These are phyloP conservation scores for cattle (Bos taurus) DNA, from an alignment of 2,113 vertebrate species.

Conservation along the genomic window DNA sequence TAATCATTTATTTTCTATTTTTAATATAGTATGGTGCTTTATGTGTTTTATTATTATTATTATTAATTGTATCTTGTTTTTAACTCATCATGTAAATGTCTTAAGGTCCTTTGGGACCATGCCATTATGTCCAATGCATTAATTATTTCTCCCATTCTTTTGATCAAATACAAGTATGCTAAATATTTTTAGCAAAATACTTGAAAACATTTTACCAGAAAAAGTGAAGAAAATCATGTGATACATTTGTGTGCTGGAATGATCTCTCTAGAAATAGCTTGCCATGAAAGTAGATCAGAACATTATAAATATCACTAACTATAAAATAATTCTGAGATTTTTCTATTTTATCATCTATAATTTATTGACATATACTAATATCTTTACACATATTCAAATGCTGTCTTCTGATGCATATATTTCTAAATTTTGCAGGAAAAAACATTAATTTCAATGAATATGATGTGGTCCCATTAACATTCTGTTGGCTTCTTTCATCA, in stretches of 20 bases:
- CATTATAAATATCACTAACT: not conserved
- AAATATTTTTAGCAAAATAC: not conserved
- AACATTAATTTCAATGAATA: not conserved
- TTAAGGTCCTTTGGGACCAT: not conserved
- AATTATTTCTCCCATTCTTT: not conserved
- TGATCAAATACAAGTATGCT: not conserved
- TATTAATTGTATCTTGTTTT: not conserved
- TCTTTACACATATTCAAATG: not conserved
- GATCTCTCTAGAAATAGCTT: not conserved
- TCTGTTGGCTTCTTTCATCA: not conserved
- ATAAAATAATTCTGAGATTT: not conserved
- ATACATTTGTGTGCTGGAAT: not conserved
- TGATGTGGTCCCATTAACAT: not conserved
- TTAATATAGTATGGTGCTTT: not conserved
- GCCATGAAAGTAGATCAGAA: not conserved
- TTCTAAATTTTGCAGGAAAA: not conserved
- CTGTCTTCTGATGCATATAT: not conserved
- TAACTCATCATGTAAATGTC: not conserved
- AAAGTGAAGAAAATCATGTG: not conserved
- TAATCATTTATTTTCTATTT: not conserved
- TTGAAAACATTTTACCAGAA: not conserved
- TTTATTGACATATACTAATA: not conserved
- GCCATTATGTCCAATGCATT: not conserved
- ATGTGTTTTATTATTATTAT: not conserved
- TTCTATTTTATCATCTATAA: not conserved